Base-by-base conservation (phyloP, 2,797 vertebrate genomes). In the Alectoris magna region DNA sequence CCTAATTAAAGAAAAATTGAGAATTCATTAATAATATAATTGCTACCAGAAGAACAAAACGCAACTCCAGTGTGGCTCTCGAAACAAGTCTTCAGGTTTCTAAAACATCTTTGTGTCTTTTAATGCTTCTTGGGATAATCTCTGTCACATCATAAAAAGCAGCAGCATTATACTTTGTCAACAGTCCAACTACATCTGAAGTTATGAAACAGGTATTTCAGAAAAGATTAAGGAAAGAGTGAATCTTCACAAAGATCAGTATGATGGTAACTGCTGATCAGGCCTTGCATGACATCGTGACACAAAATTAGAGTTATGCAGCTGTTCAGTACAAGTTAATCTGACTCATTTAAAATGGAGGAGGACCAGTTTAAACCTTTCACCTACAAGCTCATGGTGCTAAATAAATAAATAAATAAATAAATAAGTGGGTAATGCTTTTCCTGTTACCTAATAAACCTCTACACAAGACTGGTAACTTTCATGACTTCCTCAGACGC, bases 1-100 rank as follows among this genome's bases (percentile, higher is more conserved):
- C 99, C 99, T 99, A 93, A 93, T 70, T 83, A 77, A 97, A 96
- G 85, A 94, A 93, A 96, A 88, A 97, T 64, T 58, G 91, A 95
- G 84, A 92, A 77, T 67, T 77, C 29, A 78, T 97, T 91, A 94
- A 55, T 56, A 63, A 91, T 10, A 23, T 39, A 34, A 74, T 18
- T 36, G 15, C 19, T n/a, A 72, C 31, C 38, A 62, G 53, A 83
- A 74, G 56, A 38, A 87, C 6, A 19, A 70, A 90, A 66, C 23
- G 49, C 59, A 95, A 36, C 43, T 90, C 94, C 93, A 96, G 39
- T 27, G 27, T 70, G 43, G 73, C 76, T 91, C 73, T 92, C 67
- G 74, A 88, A 79, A 76, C 68, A 73, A 53, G 41, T 49, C 66
- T 89, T 56, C 89, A 80, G 75, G 34, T 66, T 94, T 93, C 75